Conservation (phyloP, 2,888 invertebrate genomes). For the Tolmerus cingulatus region DNA sequence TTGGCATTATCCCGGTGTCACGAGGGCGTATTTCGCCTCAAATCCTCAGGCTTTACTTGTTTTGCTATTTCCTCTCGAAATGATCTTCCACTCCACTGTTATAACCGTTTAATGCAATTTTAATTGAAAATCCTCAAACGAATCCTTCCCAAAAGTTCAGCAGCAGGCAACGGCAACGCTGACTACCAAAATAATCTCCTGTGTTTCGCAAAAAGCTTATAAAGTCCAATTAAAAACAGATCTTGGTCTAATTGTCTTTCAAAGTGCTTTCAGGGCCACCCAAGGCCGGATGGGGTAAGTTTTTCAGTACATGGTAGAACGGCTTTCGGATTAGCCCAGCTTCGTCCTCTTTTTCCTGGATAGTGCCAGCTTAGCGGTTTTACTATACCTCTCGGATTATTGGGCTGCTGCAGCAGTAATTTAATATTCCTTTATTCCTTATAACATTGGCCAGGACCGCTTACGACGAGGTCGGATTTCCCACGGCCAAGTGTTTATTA, state of each 20-base stretch:
- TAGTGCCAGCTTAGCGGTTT: constrained; percentile 19
- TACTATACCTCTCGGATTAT: constrained; percentile 18
- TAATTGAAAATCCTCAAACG: constrained; percentile 48
- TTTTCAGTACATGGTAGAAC: background rate
- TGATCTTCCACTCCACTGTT: constrained; percentile 23
- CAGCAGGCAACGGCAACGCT: background rate
- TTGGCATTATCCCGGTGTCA: constrained; percentile 8
- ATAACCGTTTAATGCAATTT: constrained; percentile 47
- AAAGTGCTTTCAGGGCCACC: constrained; percentile 40
- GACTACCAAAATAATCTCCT: constrained; percentile 22
- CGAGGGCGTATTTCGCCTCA: constrained; percentile 2
- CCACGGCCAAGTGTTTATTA: background rate
- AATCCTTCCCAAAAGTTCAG: constrained; percentile 42
- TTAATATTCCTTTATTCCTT: constrained; percentile 4
- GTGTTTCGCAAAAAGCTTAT: constrained; percentile 47
- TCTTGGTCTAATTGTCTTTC: constrained; percentile 47
- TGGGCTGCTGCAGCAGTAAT: background rate
- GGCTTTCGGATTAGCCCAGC: constrained; percentile 16
- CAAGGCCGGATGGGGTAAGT: constrained; percentile 13
- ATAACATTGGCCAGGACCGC: background rate
- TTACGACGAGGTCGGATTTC: background rate
- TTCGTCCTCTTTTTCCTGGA: background rate
- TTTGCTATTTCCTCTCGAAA: constrained; percentile 32
- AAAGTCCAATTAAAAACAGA: constrained; percentile 48
- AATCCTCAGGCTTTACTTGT: constrained; percentile 15